phyloP scores from a whole-genome alignment of 2,797 vertebrate species.

The Sandelia bainsii region DNA sequence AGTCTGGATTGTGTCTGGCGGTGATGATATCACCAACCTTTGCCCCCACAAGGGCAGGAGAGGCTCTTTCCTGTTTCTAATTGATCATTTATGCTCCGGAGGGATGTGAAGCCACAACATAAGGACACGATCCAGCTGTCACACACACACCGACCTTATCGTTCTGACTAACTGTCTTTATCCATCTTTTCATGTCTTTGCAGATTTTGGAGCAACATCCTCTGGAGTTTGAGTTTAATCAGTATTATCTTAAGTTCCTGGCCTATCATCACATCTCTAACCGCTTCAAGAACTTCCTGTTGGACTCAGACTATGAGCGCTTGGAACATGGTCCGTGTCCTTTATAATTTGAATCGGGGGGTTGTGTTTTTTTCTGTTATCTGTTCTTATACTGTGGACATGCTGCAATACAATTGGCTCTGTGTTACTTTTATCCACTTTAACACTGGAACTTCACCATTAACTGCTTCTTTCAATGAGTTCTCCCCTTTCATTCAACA shows the following conservation, averaged over 20 bases:
- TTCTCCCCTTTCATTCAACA: background rate
- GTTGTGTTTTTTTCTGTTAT: background rate
- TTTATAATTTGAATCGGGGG: conserved; percentile 11
- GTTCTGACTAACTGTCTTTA: conserved; percentile 20
- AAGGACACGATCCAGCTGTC: conserved; percentile 47
- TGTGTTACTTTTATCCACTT: background rate
- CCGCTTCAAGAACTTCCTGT: conserved; percentile 98
- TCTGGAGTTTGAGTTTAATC: conserved; percentile 99
- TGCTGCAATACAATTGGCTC: conserved; percentile 2
- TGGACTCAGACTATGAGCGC: conserved; percentile 98
- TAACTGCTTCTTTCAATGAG: too few species aligned
- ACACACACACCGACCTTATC: conserved; percentile 29
- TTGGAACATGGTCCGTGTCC: conserved; percentile 94
- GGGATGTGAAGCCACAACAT: conserved; percentile 46
- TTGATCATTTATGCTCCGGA: conserved; percentile 47
- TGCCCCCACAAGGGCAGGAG: conserved; percentile 64
- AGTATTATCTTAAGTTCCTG: conserved; percentile 98
- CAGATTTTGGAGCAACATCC: conserved; percentile 96
- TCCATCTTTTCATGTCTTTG: conserved; percentile 60
- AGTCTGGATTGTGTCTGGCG: conserved; percentile 62
- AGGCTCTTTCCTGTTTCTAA: conserved; percentile 75
- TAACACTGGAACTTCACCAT: too few species aligned
- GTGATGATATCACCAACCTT: conserved; percentile 75
- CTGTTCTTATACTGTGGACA: conserved; percentile 11
- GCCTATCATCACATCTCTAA: conserved; percentile 98